Percentiles rank a stretch among this genome's conserved stretches.
Conservation (phyloP, 2,888 invertebrate genomes). For the Amiota minor region DNA sequence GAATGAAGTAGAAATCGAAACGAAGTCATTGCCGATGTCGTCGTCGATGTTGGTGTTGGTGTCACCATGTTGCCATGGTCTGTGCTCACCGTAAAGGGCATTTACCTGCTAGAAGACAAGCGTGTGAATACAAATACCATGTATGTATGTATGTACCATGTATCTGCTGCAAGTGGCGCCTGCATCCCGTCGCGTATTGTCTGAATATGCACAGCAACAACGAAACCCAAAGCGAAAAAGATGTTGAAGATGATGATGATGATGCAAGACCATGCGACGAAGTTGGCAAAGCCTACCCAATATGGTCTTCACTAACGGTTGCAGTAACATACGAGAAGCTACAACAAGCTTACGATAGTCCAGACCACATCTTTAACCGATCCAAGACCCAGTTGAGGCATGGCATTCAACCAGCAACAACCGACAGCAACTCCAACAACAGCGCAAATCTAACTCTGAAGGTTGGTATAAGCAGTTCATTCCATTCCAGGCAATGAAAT, state of each 20-base stretch:
- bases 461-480: conserved; percentile 33
- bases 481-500: background rate
- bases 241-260: no score
- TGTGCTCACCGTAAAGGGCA: conserved; percentile 29
- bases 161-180: conserved; percentile 69
- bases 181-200: conserved; percentile 73
- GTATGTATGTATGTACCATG: background rate
- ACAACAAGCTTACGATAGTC: conserved; percentile 41
- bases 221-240: no score
- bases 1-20: conserved; percentile 11
- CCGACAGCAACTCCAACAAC: conserved; percentile 17
- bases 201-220: conserved; percentile 67
- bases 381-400: conserved; percentile 41
- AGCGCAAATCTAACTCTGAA: conserved; percentile 61
- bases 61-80: conserved; percentile 4
- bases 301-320: conserved; percentile 20
- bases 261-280: conserved; percentile 4
- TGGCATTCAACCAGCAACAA: conserved; percentile 64
- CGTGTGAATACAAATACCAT: background rate
- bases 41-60: conserved; percentile 53
- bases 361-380: conserved; percentile 37
- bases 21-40: conserved; percentile 43
- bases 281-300: conserved; percentile 3
- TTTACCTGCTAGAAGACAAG: conserved; percentile 25
- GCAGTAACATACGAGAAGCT: conserved; percentile 32